phyloP scores from a whole-genome alignment of 2,113 vertebrate genomes.

The Thryonomys swinderianus region DNA sequence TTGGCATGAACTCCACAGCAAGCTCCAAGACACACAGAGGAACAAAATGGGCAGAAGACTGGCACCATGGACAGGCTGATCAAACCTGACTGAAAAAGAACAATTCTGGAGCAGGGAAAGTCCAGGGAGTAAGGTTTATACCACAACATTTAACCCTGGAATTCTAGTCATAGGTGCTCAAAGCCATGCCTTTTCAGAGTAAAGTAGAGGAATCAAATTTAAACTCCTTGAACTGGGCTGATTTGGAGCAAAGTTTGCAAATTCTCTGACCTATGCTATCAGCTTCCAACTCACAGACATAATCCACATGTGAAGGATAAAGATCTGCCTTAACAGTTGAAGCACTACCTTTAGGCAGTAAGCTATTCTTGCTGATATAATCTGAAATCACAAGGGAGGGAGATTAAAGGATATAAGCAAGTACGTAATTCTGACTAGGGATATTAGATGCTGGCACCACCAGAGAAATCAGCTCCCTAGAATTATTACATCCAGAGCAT shows the following conservation, averaged over 20 bases:
- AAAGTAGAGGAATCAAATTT: not conserved
- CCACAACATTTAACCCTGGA: not conserved
- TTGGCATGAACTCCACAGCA: too few species aligned
- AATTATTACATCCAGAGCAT: not conserved
- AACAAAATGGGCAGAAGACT: not conserved
- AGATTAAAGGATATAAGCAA: not conserved
- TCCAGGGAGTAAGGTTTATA: not conserved
- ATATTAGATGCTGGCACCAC: not conserved
- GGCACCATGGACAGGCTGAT: not conserved
- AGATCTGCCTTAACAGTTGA: not conserved
- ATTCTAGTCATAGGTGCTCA: not conserved
- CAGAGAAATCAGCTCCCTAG: not conserved
- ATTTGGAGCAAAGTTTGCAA: not conserved
- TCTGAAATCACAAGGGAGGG: not conserved
- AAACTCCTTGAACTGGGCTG: not conserved
- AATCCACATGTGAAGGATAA: not conserved
- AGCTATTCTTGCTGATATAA: not conserved
- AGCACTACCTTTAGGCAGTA: not conserved
- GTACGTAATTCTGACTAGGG: not conserved
- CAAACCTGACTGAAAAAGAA: not conserved
- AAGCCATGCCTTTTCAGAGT: not conserved
- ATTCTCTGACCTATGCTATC: not conserved
- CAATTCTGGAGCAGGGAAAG: not conserved
- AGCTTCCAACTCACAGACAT: not conserved
- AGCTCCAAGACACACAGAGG: not conserved